Conservation (phyloP, 2,888 invertebrate species). For the Acronicta aceris region DNA sequence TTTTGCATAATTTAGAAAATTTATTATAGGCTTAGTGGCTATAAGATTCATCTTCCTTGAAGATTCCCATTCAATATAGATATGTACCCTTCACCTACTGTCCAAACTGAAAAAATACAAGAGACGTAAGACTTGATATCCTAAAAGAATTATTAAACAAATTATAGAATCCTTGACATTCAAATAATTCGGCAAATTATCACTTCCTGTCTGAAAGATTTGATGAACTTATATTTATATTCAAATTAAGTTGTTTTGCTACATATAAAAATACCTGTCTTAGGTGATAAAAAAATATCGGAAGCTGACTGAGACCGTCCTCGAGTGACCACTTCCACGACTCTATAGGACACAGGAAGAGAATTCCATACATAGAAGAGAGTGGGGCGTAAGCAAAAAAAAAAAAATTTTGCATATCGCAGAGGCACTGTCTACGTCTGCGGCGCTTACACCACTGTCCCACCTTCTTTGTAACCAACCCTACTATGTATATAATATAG, state of each 20-base stretch:
- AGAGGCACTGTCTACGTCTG: too few species aligned
- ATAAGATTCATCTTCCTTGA: neutral
- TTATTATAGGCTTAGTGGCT: neutral
- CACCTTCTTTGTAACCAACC: too few species aligned
- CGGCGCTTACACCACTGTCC: neutral
- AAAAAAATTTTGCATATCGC: too few species aligned
- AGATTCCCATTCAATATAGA: too few species aligned
- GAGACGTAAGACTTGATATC: neutral
- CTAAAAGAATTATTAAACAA: too few species aligned
- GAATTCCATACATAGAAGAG: too few species aligned
- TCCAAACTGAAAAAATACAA: neutral
- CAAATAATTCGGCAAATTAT: neutral
- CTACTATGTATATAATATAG: too few species aligned
- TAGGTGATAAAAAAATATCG: neutral
- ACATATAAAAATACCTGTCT: neutral
- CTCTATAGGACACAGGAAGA: too few species aligned
- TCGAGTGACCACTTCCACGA: too few species aligned
- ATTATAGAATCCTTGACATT: neutral
- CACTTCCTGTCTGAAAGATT: neutral
- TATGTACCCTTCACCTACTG: neutral
- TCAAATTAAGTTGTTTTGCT: neutral
- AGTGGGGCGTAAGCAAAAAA: too few species aligned
- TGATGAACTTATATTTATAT: neutral
- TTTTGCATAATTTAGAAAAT: constrained; percentile 36
- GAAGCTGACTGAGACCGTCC: neutral